Evolutionary conservation across 2,888 invertebrate species (phyloP).

Genomic region (Aspidiotus destructor): DNA sequence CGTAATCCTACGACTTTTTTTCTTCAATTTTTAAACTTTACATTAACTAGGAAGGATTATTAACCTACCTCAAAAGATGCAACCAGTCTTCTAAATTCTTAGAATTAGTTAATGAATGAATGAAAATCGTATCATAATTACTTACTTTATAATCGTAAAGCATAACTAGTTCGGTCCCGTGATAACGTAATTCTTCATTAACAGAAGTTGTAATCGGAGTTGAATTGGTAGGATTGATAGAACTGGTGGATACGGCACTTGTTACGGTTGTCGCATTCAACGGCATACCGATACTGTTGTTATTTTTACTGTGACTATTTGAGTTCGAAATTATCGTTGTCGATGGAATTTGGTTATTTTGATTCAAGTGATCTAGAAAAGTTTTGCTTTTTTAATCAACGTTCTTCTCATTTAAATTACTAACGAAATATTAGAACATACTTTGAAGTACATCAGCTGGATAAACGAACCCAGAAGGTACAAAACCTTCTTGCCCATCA

Average conservation of each 20-base stretch:
- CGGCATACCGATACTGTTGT: background rate
- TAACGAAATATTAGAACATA: conserved; percentile 36
- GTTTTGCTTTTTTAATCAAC: background rate
- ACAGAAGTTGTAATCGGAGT: conserved; percentile 5
- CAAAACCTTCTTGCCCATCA: conserved; percentile 90
- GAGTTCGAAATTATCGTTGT: background rate
- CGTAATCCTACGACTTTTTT: too few relatives aligned
- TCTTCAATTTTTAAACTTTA: too few relatives aligned
- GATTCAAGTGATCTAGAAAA: conserved; percentile 12
- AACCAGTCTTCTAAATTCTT: too few relatives aligned
- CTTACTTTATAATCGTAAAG: conserved; percentile 85
- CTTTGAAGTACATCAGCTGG: conserved; percentile 69
- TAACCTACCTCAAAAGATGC: too few relatives aligned
- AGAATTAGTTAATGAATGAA: too few relatives aligned
- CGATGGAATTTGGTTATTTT: conserved; percentile 13
- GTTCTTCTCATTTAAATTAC: background rate
- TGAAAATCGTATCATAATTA: conserved; percentile 13
- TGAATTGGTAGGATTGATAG: background rate
- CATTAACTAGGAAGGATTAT: too few relatives aligned
- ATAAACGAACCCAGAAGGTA: conserved; percentile 88
- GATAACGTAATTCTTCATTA: conserved; percentile 61
- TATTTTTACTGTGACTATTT: conserved; percentile 13
- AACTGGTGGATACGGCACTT: background rate
- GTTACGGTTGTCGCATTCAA: background rate
- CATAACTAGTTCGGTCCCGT: conserved; percentile 86